phyloP scores from a whole-genome alignment of 2,113 vertebrate genomes.

The Menidia beryllina region DNA sequence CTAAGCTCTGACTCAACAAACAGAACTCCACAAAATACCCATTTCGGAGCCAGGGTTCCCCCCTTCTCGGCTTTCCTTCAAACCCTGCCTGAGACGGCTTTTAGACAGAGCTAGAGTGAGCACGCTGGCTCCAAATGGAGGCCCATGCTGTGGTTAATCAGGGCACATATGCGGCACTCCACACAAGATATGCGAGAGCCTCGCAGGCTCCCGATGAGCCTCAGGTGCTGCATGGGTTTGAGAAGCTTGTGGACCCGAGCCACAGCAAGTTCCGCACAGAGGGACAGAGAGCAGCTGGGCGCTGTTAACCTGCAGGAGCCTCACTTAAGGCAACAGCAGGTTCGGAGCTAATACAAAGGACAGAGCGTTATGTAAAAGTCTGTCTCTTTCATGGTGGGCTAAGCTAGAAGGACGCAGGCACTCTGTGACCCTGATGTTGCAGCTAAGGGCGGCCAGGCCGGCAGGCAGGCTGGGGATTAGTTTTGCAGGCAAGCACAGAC shows the following conservation, averaged over 20 bases:
- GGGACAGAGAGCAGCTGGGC: slow-evolving; percentile 58
- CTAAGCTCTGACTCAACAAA: slow-evolving; percentile 91
- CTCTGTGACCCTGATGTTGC: slow-evolving; percentile 51
- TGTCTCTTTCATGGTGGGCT: slow-evolving; percentile 61
- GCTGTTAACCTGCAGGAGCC: slow-evolving; percentile 57
- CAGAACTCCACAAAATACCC: slow-evolving; percentile 84
- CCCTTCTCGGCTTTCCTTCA: slow-evolving; percentile 61
- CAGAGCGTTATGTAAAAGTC: slow-evolving; percentile 76
- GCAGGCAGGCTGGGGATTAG: slow-evolving; percentile 68
- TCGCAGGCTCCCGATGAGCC: slow-evolving; percentile 34
- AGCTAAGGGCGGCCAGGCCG: slow-evolving; percentile 50
- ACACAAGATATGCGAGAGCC: slow-evolving; percentile 41
- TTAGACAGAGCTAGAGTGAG: slow-evolving; percentile 54
- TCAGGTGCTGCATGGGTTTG: slow-evolving; percentile 59
- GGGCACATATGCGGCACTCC: slow-evolving; percentile 52
- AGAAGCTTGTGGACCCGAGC: slow-evolving; percentile 27
- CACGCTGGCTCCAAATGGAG: slow-evolving; percentile 62
- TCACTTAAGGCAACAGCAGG: slow-evolving; percentile 61
- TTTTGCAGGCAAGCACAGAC: slow-evolving; percentile 61
- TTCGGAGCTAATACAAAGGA: slow-evolving; percentile 63
- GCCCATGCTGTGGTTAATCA: slow-evolving; percentile 58
- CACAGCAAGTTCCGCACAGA: slow-evolving; percentile 39
- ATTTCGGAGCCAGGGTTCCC: slow-evolving; percentile 77
- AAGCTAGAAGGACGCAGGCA: slow-evolving; percentile 57
- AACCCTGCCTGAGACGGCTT: slow-evolving; percentile 46